Base-by-base conservation (phyloP, 2,888 invertebrate genomes). In the Pseudanteris insignis region DNA sequence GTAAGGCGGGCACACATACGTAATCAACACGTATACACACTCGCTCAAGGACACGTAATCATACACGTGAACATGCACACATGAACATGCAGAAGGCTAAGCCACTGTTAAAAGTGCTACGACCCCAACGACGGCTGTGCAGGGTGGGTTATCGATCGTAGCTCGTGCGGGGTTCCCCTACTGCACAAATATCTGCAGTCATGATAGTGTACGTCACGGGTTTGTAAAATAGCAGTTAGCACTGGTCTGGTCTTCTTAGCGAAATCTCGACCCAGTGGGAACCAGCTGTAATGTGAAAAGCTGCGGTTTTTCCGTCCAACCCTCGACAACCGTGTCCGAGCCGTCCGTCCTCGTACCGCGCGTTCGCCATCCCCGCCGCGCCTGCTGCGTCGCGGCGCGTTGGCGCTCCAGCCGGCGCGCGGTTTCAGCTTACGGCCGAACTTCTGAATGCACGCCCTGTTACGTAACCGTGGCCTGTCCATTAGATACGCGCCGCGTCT, bases 131-230 rank as follows among this genome's bases (percentile, higher is more conserved):
- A 46, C 62, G 51, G 37, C 38, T 58, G 63, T 64, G 63, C 65
- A 65, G 67, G 68, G 66, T 61, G 65, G 75, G 71, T 73, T 75
- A 75, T 75, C 73, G 76, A 76, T 75, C 70, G 66, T 66, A 33
- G 53, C 55, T 57, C 58, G 67, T 44, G 63, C 64, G 64, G 62
- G 61, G 63, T 63, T 60, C 61, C 68, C 43, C 66, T 65, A 63
- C 67, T 66, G 64, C 68, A 69, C 68, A 70, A 71, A 73, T 71
- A 70, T 72, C 72, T 67, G 72, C 72, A 73, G 70, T 63, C 60
- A 44, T 50, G 57, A 64, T 57, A 64, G 57, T 57, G 48, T 41
- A 60, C 64, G 60, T 71, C 70, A 68, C 55, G 55, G 51, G 67
- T 64, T 64, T 64, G 47, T 44, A 51, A 63, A 63, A 60, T 48